Evolutionary conservation across 2,797 vertebrate species (phyloP), one percentile per base, ranked within the genome.

Genomic region (Acipenser transmontanus): DNA sequence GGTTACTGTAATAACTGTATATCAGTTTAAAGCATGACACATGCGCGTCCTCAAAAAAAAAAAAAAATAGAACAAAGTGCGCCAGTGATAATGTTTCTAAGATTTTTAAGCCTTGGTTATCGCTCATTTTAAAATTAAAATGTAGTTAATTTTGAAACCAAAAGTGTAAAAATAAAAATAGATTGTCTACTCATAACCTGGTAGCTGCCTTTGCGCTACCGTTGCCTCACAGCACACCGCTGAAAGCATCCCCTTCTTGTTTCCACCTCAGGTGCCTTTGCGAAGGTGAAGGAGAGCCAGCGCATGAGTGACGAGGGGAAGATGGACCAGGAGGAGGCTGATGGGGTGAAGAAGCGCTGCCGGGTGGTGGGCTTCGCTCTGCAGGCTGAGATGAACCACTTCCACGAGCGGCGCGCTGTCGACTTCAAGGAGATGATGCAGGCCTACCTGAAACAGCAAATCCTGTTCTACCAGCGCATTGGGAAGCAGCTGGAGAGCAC

Each of bases 371-470:
- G 96, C 51, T 99, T 98, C 0, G 93, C 97, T 73, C 89, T 99
- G 75, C 97, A 98, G 81, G 96, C 97, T 0, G 97, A 99, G 85
- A 98, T 99, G 94, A 95, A 92, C 88, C 93, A 98, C 84, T 99
- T 99, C 85, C 97, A 99, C 66, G 87, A 88, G 80, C 91, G 86
- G 47, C 89, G 96, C 0, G 92, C 98, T 77, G 90, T 94, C 65
- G 97, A 99, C 88, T 98, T 98, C 82, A 98, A 94, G 77, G 93
- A 91, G 79, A 96, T 98, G 92, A 96, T 98, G 94, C 97, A 98
- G 87, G 93, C 91, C 73, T 98, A 98, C 87, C 86, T 99, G 71
- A 93, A 80, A 78, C 93, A 99, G 85, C 97, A 99, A 88, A 98
- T 99, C 49, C 69, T 93, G 75, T 99, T 99, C 76, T 99, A 96